Conservation (phyloP, 2,888 invertebrate species). For the Hanleya hanleyi region DNA sequence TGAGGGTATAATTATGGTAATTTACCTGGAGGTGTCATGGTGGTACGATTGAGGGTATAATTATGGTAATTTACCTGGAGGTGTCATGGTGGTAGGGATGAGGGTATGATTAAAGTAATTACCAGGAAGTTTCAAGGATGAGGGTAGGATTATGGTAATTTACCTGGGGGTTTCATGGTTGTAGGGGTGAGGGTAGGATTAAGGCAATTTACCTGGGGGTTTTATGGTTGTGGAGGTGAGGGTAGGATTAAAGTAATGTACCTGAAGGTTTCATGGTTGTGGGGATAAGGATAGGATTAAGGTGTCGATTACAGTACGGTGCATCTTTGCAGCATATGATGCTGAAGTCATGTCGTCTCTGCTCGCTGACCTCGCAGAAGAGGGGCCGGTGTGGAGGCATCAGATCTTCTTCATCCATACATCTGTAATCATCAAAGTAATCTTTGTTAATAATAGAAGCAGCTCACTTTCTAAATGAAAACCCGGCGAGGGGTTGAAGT, state of each 20-base stretch:
- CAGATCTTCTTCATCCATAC: constrained; percentile 36
- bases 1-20: too few relatives aligned
- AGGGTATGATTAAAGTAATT: background rate
- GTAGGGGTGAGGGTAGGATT: background rate
- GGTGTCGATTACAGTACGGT: constrained; percentile 54
- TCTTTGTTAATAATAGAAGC: too few relatives aligned
- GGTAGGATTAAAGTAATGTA: background rate
- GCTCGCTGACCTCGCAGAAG: constrained; percentile 33
- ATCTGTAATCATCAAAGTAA: too few relatives aligned
- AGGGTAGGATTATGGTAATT: background rate
- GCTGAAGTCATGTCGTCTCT: constrained; percentile 22
- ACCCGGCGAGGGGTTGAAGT: too few relatives aligned
- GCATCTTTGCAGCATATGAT: constrained; percentile 52
- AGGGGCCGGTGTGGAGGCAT: constrained; percentile 42
- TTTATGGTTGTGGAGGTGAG: background rate
- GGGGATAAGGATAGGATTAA: constrained; percentile 48
- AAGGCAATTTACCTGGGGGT: background rate
- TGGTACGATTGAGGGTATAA: too few relatives aligned
- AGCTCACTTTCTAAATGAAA: too few relatives aligned
- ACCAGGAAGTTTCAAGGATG: background rate
- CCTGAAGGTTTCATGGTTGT: constrained; percentile 19
- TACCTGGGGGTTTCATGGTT: background rate
- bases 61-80: background rate
- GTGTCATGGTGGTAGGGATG: background rate
- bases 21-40: too few relatives aligned